Percentiles rank a stretch among this genome's conserved stretches.
Conservation (phyloP, 2,888 invertebrate genomes). For the Amblyjoppa fuscipennis region DNA sequence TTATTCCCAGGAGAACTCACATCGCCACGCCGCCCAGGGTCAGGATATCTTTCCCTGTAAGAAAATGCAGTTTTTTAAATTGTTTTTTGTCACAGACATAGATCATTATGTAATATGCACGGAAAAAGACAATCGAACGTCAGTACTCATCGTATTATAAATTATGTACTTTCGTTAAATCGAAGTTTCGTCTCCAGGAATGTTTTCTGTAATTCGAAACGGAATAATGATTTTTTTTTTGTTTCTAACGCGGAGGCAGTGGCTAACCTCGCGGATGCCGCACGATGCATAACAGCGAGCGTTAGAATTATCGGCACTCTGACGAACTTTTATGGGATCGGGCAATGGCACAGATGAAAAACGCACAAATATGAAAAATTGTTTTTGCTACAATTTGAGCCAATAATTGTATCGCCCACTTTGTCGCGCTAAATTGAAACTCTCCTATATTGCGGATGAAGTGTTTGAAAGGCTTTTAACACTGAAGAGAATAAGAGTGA, state of each 20-base stretch:
- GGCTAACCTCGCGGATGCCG: not conserved
- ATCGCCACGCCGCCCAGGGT: conserved; percentile 62
- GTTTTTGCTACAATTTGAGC: not conserved
- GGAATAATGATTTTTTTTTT: conserved; percentile 33
- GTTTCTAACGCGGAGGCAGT: not conserved
- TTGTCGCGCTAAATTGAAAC: not conserved
- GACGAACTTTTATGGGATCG: not conserved
- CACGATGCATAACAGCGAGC: not conserved
- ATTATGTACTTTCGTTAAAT: not conserved
- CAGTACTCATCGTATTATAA: not conserved
- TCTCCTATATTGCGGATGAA: not conserved
- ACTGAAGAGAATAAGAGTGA: too few relatives aligned
- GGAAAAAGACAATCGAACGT: not conserved
- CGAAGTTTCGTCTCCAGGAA: not conserved
- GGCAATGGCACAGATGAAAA: not conserved
- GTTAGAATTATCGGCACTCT: not conserved
- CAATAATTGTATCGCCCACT: not conserved
- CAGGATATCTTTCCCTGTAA: conserved; percentile 71
- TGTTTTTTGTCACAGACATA: not conserved
- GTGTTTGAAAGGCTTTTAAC: not conserved
- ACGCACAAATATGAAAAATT: too few relatives aligned
- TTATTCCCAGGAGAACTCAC: conserved; percentile 56
- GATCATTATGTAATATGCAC: conserved; percentile 65
- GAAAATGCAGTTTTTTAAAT: conserved; percentile 47
- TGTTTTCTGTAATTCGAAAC: not conserved